Evolutionary conservation across 1,140 invertebrate species (phyloP), one percentile per base, ranked within the genome.

Genomic region (Pseudomyrmex gracilis): DNA sequence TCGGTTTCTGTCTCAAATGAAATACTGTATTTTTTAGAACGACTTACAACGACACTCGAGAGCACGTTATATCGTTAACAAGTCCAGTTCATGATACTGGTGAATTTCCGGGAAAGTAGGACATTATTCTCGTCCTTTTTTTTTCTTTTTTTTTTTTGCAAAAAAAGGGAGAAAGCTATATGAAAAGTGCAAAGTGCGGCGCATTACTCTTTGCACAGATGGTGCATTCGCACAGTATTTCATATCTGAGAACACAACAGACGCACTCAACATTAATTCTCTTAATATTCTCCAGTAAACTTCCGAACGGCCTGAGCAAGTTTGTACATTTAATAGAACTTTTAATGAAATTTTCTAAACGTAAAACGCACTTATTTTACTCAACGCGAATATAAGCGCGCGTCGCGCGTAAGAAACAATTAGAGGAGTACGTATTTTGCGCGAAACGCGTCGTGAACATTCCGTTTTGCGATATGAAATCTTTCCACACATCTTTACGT

Each of bases 211-310:
- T 17, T 51, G 51, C 34, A 47, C 85, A 87, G 77, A 74, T 87
- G 85, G 57, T 74, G 66, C 57, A 71, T 83, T 87, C 77, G 45
- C 84, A 58, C 63, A 86, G 57, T 82, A 63, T 82, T 83, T 73
- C 70, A 87, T 34, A 34, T 87, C 68, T 73, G 82, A 49, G 24
- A 43, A 57, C 24, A 58, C 83, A 58, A 49, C 57, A 68, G 58
- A 73, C 76, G 68, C 61, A 78, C 45, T 73, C 55, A 60, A 73
- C 58, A 51, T 86, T 86, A 77, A 77, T 77, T 73, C 85, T 73
- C 53, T 17, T 43, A 22, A 22, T n/a, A 45, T 55, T 70, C 64
- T 86, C 58, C 80, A 71, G 86, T 86, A 86, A 87, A 70, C 70
- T 83, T 74, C 49, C 58, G 71, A 76, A 71, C 70, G 68, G 73